Evolutionary conservation across 2,113 vertebrate species (phyloP).

Genomic region (Hyperoodon ampullatus): DNA sequence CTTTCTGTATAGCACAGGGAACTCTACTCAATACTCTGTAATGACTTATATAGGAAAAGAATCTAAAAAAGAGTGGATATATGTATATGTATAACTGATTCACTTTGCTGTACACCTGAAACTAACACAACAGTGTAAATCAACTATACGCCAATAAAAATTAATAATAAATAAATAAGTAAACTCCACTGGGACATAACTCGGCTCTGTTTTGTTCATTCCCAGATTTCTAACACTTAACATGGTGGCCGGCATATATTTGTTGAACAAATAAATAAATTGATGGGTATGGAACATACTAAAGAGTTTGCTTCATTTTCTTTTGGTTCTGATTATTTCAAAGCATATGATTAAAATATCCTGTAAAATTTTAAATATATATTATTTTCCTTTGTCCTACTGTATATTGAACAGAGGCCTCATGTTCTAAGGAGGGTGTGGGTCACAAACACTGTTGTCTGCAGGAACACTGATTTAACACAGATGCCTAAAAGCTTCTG

Average conservation of each 20-base stretch:
- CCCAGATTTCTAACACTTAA: not conserved
- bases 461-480: not conserved
- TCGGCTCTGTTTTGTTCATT: not conserved
- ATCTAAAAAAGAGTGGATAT: too few species aligned
- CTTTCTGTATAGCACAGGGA: too few species aligned
- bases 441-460: not conserved
- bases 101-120: too few species aligned
- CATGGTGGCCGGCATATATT: not conserved
- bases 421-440: not conserved
- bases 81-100: too few species aligned
- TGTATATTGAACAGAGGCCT: not conserved
- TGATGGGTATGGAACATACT: not conserved
- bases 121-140: too few species aligned
- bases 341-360: not conserved
- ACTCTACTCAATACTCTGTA: too few species aligned
- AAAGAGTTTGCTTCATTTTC: not conserved
- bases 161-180: too few species aligned
- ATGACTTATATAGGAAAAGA: too few species aligned
- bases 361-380: not conserved
- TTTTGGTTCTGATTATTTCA: not conserved
- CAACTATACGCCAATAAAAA: too few species aligned
- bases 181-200: not conserved
- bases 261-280: not conserved
- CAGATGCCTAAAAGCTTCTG: not conserved
- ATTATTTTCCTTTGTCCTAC: not conserved